Evolutionary conservation across 2,113 vertebrate genomes (phyloP), one percentile per base, ranked within the genome.

Genomic region (Melierax canorus): DNA sequence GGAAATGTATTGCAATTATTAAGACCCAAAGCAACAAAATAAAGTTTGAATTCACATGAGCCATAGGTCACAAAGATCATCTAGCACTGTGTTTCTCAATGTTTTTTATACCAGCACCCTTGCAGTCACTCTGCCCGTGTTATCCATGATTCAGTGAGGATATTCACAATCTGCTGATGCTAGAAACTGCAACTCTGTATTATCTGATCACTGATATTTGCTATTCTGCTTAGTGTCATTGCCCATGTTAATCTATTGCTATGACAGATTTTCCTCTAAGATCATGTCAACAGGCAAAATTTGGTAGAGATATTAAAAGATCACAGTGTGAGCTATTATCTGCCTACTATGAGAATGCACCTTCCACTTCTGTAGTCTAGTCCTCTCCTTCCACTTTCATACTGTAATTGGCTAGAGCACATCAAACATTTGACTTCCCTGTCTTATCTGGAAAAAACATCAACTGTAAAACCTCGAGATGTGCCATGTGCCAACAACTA

Each of bases 1-100:
- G 97, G 68, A 92, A 92, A 97, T 84, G 81, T 14, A 53, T 86
- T 73, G 97, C 74, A 83, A 94, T 98, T 74, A 97, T 96, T 92
- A 96, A 96, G 85, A 91, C 39, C 56, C 36, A 93, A 66, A 88
- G 78, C 36, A 86, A 73, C 16, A 81, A 88, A 88, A 60, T 36
- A n/a, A 91, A 71, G 43, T 64, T 62, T 6, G 43, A 90, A 55
- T 68, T 82, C 26, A 14, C 15, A 63, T 0, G 1, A 78, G 30
- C 5, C 39, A 48, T 4, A 3, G 36, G 16, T 72, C 60, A 48
- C 19, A 41, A 26, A 86, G 41, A 48, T 48, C 29, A 55, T 14
- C 45, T 66, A 55, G 38, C 18, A 59, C 85, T 64, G 45, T 41
- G 55, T 41, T 81, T 67, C 64, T 39, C 19, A 16, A 3, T 10